Percentiles rank a stretch among this genome's conserved stretches.
These are phyloP conservation scores for Nerophis ophidion DNA, from an alignment of 2,113 vertebrate species.

Conservation along the genomic window DNA sequence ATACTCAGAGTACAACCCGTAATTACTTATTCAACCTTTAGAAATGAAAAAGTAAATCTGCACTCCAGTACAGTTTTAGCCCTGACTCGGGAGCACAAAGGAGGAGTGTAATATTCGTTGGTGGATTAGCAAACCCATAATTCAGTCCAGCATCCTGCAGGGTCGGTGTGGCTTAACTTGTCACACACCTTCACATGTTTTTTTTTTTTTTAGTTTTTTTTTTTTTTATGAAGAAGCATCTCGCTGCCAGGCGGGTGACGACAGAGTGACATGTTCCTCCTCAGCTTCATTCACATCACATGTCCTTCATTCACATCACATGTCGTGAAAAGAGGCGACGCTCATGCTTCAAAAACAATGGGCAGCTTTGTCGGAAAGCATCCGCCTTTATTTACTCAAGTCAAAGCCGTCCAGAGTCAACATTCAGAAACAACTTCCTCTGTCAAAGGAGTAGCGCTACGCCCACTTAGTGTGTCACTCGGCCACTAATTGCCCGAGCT, in stretches of 20 bases:
- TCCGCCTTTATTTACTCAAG: conserved; percentile 56
- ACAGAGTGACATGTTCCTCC: conserved; percentile 2
- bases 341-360: conserved; percentile 49
- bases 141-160: not conserved
- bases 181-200: not conserved
- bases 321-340: conserved; percentile 13
- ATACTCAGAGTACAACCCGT: too few species aligned
- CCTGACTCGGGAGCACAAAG: not conserved
- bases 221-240: not conserved
- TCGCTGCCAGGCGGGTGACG: not conserved
- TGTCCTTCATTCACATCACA: not conserved
- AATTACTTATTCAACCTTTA: too few species aligned
- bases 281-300: conserved; percentile 5
- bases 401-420: conserved; percentile 47
- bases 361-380: conserved; percentile 56
- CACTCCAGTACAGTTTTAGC: not conserved
- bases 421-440: conserved; percentile 64
- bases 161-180: not conserved
- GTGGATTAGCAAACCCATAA: not conserved
- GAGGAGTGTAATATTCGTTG: not conserved
- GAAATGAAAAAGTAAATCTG: too few species aligned
- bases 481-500: conserved; percentile 44
- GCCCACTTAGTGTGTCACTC: conserved; percentile 23
- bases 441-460: conserved; percentile 44
- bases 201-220: not conserved